Evolutionary conservation across 2,797 vertebrate genomes (phyloP).

Genomic region (Brachymystax lenok): DNA sequence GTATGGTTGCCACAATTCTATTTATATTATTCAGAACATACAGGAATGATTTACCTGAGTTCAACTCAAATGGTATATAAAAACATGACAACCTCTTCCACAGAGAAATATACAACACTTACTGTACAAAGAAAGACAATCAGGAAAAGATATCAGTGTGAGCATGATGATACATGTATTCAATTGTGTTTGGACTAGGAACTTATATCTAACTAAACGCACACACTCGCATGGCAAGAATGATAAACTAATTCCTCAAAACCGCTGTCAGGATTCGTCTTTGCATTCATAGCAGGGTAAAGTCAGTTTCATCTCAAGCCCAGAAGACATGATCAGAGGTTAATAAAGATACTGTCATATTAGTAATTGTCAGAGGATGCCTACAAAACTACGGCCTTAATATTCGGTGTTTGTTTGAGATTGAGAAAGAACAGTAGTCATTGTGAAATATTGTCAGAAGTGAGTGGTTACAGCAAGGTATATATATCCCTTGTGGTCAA

Average conservation of each 20-base stretch:
- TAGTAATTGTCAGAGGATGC: not conserved
- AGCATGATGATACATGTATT: not conserved
- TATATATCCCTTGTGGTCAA: not conserved
- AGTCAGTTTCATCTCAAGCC: slow-evolving; percentile 12
- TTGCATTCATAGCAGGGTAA: slow-evolving; percentile 21
- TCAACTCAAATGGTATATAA: slow-evolving; percentile 38
- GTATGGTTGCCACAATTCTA: not conserved
- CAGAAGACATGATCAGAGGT: not conserved
- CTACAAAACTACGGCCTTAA: slow-evolving; percentile 11
- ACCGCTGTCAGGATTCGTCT: slow-evolving; percentile 24
- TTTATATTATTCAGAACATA: slow-evolving; percentile 13
- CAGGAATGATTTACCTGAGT: slow-evolving; percentile 45
- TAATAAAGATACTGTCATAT: not conserved
- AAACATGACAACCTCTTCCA: slow-evolving; percentile 12
- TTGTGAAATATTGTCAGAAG: slow-evolving; percentile 5
- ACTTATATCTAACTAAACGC: slow-evolving; percentile 10
- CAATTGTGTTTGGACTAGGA: slow-evolving; percentile 16
- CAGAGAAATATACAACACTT: slow-evolving; percentile 10
- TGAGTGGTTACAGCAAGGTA: not conserved
- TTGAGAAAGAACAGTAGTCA: slow-evolving; percentile 11
- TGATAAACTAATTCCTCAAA: slow-evolving; percentile 73
- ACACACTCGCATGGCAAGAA: slow-evolving; percentile 38
- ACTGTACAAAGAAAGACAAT: slow-evolving; percentile 13
- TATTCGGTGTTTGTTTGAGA: not conserved
- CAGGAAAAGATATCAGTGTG: not conserved